These are phyloP conservation scores for Picus viridis DNA, from an alignment of 2,797 vertebrate genomes.

Conservation along the genomic window DNA sequence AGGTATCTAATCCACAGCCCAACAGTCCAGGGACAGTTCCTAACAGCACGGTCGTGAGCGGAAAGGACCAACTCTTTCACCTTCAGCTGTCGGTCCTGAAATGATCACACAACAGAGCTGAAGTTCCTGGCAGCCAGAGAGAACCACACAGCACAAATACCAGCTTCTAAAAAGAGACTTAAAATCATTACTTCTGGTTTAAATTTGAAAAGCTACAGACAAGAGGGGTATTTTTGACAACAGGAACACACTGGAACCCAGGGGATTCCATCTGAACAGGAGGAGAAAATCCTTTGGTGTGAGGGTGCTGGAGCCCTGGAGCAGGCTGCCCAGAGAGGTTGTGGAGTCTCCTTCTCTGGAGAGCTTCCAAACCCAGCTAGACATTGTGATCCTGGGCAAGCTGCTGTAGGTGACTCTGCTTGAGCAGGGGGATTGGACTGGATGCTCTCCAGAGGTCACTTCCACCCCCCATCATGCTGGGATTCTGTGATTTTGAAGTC, in stretches of 20 bases:
- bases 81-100: constrained; percentile 92
- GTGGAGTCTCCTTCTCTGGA: no score
- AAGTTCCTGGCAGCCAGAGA: neutral
- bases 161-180: neutral
- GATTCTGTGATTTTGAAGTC: neutral
- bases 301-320: no score
- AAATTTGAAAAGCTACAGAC: neutral
- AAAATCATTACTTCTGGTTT: neutral
- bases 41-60: constrained; percentile 88
- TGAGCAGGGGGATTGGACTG: no score
- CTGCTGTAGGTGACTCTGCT: no score
- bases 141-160: rapidly evolving
- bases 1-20: constrained; percentile 93
- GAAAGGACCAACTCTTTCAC: constrained; percentile 92
- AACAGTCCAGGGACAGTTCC: constrained; percentile 98
- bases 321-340: no score
- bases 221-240: neutral
- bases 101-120: neutral
- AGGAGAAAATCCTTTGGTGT: no score
- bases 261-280: no score
- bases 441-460: no score
- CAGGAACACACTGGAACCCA: no score
- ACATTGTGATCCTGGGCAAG: no score
- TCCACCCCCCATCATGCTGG: no score
- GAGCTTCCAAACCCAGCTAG: no score